Base-by-base conservation (phyloP, 2,797 vertebrate species). In the Hypotaenidia okinawae region DNA sequence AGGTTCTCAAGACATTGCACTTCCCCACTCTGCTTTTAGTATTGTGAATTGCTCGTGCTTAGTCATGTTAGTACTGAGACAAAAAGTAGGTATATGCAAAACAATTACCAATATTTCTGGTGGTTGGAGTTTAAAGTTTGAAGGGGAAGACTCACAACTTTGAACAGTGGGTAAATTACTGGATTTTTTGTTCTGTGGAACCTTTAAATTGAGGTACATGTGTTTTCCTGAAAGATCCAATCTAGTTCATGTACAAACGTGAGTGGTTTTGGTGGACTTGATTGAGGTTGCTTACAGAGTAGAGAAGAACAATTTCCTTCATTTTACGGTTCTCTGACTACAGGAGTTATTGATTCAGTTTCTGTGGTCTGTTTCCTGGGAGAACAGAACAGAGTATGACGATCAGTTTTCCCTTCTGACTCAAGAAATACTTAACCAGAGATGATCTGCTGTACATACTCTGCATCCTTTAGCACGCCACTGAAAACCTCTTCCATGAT, bases 291-390 rank as follows among this genome's bases (percentile, higher is more conserved):
- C 57, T 75, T 73, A 43, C 21, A 51, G 41, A 87, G 55, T 41
- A 84, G 62, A 68, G 68, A 68, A 86, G 72, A 95, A 57, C 49
- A 85, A n/a, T 84, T 94, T 57, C 64, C 24, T 89, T 94, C 22
- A 74, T 90, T 86, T 89, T 84, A 75, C 64, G 30, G 59, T 90
- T 90, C 62, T 94, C 28, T 87, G 72, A 80, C 88, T 82, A 16
- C 27, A 89, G 63, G 83, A 89, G 37, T 78, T 93, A 87, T 2
- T 74, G 67, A 67, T 72, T 90, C 16, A 3, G 41, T 72, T 83
- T 91, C 84, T 83, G 67, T 88, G 52, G 28, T 61, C 76, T 86
- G 2, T 93, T 94, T 84, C 63, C 37, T 70, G 55, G 32, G 52
- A 90, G 66, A 58, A 35, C 17, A 82, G 30, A 32, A 32, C 39